Conservation (phyloP, 1,140 invertebrate genomes). For the Ylistrum balloti region DNA sequence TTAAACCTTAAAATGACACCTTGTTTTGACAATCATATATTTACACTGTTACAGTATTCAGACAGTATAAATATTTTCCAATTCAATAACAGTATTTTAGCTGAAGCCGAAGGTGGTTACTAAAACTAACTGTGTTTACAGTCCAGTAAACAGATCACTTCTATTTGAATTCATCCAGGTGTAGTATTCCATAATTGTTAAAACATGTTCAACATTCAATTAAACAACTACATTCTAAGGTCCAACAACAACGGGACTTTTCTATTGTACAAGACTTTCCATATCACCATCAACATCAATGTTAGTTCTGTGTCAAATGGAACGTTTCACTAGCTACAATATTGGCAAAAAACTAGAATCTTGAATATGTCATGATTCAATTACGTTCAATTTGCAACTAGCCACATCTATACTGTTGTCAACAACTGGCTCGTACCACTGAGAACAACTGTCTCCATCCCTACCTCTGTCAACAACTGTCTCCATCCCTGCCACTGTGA, state of each 20-base stretch:
- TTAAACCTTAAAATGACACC: not conserved
- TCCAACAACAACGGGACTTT: not conserved
- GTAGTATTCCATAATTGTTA: constrained; percentile 28
- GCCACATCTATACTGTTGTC: too few species aligned
- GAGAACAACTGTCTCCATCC: too few species aligned
- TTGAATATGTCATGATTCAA: too few species aligned
- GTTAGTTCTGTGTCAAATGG: not conserved
- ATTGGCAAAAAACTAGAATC: not conserved
- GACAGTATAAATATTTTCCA: not conserved
- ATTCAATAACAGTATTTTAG: too few species aligned
- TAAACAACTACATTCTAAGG: not conserved
- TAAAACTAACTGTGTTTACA: not conserved
- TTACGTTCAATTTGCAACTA: too few species aligned
- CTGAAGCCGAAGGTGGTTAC: not conserved
- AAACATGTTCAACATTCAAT: not conserved
- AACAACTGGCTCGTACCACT: too few species aligned
- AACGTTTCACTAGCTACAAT: not conserved
- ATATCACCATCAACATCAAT: not conserved
- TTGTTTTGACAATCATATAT: not conserved
- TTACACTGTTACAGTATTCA: not conserved
- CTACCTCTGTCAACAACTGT: too few species aligned
- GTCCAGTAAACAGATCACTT: not conserved
- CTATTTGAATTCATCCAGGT: not conserved
- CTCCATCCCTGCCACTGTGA: too few species aligned
- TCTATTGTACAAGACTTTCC: not conserved